A percentile compares a stretch with the other conserved stretches of the same genome.
Evolutionary conservation across 1,140 invertebrate genomes (phyloP).

Genomic region (Tetraneura akinire): DNA sequence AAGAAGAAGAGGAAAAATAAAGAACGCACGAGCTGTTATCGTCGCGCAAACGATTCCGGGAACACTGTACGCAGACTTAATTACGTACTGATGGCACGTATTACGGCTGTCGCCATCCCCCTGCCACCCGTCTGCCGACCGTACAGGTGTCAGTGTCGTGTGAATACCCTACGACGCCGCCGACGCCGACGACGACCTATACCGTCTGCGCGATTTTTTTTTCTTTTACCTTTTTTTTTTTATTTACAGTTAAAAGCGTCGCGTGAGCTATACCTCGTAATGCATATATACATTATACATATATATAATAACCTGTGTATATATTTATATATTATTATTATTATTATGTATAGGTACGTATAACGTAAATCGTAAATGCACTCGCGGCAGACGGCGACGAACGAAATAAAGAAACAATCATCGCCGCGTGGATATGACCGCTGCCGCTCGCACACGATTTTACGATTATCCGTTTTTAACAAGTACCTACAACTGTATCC

Average conservation of each 20-base stretch:
- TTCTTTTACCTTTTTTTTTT: background rate
- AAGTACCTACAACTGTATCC: constrained; percentile 27
- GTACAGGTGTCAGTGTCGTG: constrained; percentile 29
- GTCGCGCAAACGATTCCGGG: constrained; percentile 31
- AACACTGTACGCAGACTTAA: constrained; percentile 29
- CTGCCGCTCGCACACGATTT: background rate
- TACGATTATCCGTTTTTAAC: constrained; percentile 45
- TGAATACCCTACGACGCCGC: constrained; percentile 20
- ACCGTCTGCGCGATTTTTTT: constrained; percentile 24
- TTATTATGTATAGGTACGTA: background rate
- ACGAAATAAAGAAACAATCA: background rate
- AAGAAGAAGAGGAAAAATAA: background rate
- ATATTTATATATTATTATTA: background rate
- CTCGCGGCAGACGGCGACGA: background rate
- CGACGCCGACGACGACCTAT: background rate
- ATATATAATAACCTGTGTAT: constrained; percentile 19
- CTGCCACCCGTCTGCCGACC: background rate
- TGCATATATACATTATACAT: too few species aligned
- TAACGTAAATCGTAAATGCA: background rate
- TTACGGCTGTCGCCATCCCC: constrained; percentile 41
- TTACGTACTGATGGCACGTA: constrained; percentile 51
- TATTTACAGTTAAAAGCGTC: constrained; percentile 44
- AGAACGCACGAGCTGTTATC: background rate
- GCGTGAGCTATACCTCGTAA: background rate
- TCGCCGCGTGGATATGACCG: background rate